Evolutionary conservation across 2,888 invertebrate species (phyloP), one percentile per base, ranked within the genome.

Genomic region (Diarsia dahlii): DNA sequence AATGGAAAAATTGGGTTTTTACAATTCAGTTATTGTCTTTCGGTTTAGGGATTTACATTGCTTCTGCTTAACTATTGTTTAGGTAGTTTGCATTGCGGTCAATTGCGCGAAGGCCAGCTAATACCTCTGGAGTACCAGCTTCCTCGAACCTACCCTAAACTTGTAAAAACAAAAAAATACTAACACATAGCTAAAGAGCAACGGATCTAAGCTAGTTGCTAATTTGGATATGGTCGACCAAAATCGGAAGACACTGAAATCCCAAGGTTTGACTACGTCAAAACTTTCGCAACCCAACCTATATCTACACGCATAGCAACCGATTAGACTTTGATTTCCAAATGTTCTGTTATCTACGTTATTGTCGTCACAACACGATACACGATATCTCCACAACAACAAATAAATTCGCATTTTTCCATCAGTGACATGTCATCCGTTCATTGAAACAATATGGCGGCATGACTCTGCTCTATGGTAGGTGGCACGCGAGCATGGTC

Each of bases 401-500:
- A 69, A 72, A 71, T 56, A 46, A 66, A 66, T 62, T 45, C 13
- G 23, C 46, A 45, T 34, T 74, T 62, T 71, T 71, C 48, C 71
- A 70, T 58, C 15, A 28, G 15, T 71, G 74, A 78, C 74, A 74
- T 72, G 60, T 72, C 58, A 67, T 72, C 60, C 28, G 63, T 81
- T 71, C 74, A 81, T 78, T 75, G 75, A 74, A 71, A 68, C 63
- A 76, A 71, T 65, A 63, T 63, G 69, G 48, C 60, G 48, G 64
- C 23, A 48, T 70, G 52, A 73, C 39, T 67, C 74, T 78, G 70
- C 76, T 85, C 74, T 77, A 73, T 69, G 84, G 75, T 64, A 56
- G 69, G 66, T 45, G 70, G 79, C 87, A 91, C 89, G 90, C 89
- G 86, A 86, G 75, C 45, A 45, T 46, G 76, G 86, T 79, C 88